Conservation (phyloP, 2,888 invertebrate genomes). For the Cancer borealis region DNA sequence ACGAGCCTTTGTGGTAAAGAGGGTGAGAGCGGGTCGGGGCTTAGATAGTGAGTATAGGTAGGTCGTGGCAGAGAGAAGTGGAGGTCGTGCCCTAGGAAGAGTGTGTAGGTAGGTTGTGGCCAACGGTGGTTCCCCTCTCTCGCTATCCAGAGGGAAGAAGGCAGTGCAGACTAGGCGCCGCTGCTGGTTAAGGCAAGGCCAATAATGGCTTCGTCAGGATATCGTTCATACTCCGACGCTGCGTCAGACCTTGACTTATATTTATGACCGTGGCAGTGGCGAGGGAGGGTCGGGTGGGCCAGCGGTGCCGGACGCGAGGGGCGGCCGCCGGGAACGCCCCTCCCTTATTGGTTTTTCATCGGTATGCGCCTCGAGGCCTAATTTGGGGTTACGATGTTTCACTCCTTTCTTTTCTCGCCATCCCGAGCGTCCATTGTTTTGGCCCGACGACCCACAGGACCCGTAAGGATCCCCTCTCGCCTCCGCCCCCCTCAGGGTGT, state of each 20-base stretch:
- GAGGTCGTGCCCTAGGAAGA: background rate
- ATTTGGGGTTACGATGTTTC: slow-evolving; percentile 63
- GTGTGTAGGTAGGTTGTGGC: background rate
- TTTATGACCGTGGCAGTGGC: background rate
- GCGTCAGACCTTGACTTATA: slow-evolving; percentile 20
- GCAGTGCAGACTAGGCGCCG: background rate
- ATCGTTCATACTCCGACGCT: slow-evolving; percentile 20
- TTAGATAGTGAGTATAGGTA: background rate
- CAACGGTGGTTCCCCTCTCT: background rate
- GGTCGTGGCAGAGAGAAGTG: background rate
- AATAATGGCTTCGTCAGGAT: slow-evolving; percentile 20
- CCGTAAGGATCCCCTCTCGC: background rate
- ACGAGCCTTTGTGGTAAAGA: too few species aligned
- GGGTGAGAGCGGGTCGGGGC: background rate
- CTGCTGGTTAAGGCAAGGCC: slow-evolving; percentile 12
- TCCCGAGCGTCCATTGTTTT: slow-evolving; percentile 36
- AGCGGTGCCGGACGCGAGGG: background rate
- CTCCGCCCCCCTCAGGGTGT: background rate
- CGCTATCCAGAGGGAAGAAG: too few species aligned
- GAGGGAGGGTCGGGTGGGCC: background rate
- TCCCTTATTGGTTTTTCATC: slow-evolving; percentile 73
- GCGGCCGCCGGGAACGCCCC: slow-evolving; percentile 65
- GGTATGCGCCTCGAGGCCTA: slow-evolving; percentile 67
- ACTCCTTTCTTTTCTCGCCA: slow-evolving; percentile 63
- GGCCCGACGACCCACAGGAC: slow-evolving; percentile 8